These are phyloP conservation scores for Hydropotes inermis DNA, from an alignment of 2,113 vertebrate genomes.

Conservation along the genomic window DNA sequence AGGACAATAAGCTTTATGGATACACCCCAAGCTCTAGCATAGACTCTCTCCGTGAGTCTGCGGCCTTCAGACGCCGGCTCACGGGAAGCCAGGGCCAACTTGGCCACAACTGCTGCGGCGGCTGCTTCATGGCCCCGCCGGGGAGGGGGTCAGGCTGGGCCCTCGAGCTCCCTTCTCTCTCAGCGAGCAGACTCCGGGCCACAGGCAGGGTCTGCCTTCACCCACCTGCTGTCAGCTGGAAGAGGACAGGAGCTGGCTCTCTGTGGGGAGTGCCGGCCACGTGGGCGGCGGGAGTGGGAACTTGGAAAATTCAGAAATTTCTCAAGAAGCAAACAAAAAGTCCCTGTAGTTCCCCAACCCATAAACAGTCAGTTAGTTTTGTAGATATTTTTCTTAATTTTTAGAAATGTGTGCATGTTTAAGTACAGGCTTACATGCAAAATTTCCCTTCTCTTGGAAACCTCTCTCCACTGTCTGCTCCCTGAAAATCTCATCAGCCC, in stretches of 20 bases:
- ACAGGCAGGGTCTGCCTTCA: background rate
- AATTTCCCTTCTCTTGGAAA: background rate
- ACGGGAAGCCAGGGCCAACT: too few relatives aligned
- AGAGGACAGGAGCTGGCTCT: background rate
- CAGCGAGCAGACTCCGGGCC: background rate
- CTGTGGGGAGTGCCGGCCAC: background rate
- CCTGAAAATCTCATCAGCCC: background rate
- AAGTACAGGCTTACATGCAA: too few relatives aligned
- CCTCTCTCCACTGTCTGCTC: background rate
- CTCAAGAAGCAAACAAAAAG: background rate
- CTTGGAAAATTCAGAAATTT: background rate
- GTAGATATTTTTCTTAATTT: background rate
- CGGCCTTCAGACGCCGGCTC: background rate
- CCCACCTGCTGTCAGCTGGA: background rate
- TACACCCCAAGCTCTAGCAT: background rate
- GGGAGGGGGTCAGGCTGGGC: background rate
- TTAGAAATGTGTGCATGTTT: background rate
- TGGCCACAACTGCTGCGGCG: background rate
- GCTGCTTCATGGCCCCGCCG: fast-evolving
- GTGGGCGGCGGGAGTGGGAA: background rate
- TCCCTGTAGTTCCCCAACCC: background rate
- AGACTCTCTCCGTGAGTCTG: background rate
- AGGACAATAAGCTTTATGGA: background rate
- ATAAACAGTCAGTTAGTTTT: background rate
- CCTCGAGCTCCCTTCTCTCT: background rate